Base-by-base conservation (phyloP, 2,888 invertebrate species). In the Exocentrus adspersus region DNA sequence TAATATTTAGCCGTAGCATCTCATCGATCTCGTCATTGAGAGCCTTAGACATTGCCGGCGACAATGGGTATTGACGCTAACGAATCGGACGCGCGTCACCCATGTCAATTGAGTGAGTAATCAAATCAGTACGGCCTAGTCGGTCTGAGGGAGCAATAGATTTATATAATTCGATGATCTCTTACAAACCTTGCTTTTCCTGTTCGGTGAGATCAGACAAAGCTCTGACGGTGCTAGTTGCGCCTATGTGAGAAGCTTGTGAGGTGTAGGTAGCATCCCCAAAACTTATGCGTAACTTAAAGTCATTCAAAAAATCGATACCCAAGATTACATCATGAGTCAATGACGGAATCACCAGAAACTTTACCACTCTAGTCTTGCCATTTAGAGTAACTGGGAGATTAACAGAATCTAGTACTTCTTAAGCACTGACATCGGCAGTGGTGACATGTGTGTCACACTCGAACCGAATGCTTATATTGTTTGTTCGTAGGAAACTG, bases 41-140 rank as follows among this genome's bases (percentile, higher is more conserved):
- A n/a, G n/a, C n/a, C n/a, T n/a, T n/a, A n/a, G n/a, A n/a, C n/a
- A n/a, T n/a, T n/a, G n/a, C n/a, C n/a, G n/a, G n/a, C n/a, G n/a
- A n/a, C n/a, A n/a, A n/a, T n/a, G n/a, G n/a, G n/a, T n/a, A n/a
- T n/a, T n/a, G n/a, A n/a, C n/a, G n/a, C n/a, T n/a, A n/a, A n/a
- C n/a, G n/a, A n/a, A n/a, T n/a, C n/a, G n/a, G n/a, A n/a, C n/a
- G n/a, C n/a, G n/a, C n/a, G n/a, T n/a, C n/a, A n/a, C n/a, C n/a
- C n/a, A n/a, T n/a, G n/a, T n/a, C n/a, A n/a, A n/a, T 81, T 0
- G 80, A 43, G 41, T 4, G 5, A 28, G 28, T 30, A 30, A 30
- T 9, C 0, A 75, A 68, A 0, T 76, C 73, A 2, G 68, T 67
- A 5, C 71, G 70, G 73, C 75, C 77, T 0, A 69, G 68, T 14